Conservation (phyloP, 30 jellyfish, hydroid and myxozoan genomes). For the Rhopilema esculentum region DNA sequence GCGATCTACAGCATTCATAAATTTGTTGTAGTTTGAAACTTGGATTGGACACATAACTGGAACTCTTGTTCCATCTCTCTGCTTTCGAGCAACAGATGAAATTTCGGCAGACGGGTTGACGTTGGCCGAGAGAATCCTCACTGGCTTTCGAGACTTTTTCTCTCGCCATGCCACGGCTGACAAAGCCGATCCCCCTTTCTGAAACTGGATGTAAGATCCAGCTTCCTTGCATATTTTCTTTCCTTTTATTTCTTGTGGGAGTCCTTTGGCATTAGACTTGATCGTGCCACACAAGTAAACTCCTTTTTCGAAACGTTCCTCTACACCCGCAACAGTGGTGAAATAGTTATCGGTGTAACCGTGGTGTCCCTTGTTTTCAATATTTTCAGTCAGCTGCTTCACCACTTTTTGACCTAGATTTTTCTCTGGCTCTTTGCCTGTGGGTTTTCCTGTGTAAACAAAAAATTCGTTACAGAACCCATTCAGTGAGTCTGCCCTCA, state of each 20-base stretch:
- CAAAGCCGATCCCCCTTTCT: no score
- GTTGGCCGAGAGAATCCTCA: slow-evolving; percentile 1
- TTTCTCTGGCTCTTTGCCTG: no score
- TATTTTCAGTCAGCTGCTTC: no score
- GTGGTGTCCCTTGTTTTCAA: no score
- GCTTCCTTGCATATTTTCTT: slow-evolving; percentile 1
- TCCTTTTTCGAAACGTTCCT: no score
- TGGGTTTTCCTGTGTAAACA: no score
- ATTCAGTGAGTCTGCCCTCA: no score
- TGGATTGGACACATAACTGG: neutral
- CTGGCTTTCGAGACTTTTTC: slow-evolving; percentile 13
- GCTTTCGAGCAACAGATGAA: neutral
- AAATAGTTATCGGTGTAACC: slow-evolving; percentile 15
- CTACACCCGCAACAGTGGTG: slow-evolving; percentile 25
- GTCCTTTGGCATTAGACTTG: neutral
- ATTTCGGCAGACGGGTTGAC: neutral
- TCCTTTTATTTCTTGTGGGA: neutral
- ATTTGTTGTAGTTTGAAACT: neutral
- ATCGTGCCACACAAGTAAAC: neutral
- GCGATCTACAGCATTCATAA: neutral
- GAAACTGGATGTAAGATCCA: neutral
- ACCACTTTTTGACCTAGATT: no score
- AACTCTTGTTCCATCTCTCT: neutral
- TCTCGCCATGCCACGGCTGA: slow-evolving; percentile 19
- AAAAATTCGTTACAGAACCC: no score